Evolutionary conservation across 2,113 vertebrate genomes (phyloP), one percentile per base, ranked within the genome.

Genomic region (Sciurus niger): DNA sequence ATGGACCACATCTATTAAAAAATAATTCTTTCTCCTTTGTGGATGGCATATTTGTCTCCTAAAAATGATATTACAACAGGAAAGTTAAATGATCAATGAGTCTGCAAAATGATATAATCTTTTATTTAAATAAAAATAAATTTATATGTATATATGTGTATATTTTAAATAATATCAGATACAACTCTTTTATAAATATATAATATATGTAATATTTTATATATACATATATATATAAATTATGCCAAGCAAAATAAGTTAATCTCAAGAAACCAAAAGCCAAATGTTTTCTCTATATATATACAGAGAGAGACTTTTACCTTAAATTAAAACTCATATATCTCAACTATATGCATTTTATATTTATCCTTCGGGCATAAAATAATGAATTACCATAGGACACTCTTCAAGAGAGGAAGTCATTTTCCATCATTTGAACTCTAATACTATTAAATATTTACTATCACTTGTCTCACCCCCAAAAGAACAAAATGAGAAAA

Each of bases 241-340:
- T 9, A 48, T 48, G 9, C 46, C 9, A 48, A 48, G 46, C 6
- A 48, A 48, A 48, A 48, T 48, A 48, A 48, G 46, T 48, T 6
- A 48, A 48, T 48, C 46, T 6, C 46, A 48, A 8, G 9, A 48
- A 48, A 48, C 46, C 46, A 48, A 48, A 48, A 9, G 46, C 46
- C 46, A 48, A 48, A 48, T 48, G 46, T 9, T 48, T 48, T 8
- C 46, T 48, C 46, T 48, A 7, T 48, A 48, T 48, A 48, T 48
- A 48, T 48, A 48, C 40, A 40, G 40, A 40, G 40, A 48, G 46
- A 84, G 22, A 18, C 4, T 68, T 96, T 94, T 92, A 65, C 11
- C 20, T 53, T 89, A 90, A 94, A 87, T 94, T 94, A 93, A 89
- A 84, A 77, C 25, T 86, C 48, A 85, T 51, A 65, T 82, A 90